Conservation (phyloP, 2,113 vertebrate species). For the Panthera tigris region DNA sequence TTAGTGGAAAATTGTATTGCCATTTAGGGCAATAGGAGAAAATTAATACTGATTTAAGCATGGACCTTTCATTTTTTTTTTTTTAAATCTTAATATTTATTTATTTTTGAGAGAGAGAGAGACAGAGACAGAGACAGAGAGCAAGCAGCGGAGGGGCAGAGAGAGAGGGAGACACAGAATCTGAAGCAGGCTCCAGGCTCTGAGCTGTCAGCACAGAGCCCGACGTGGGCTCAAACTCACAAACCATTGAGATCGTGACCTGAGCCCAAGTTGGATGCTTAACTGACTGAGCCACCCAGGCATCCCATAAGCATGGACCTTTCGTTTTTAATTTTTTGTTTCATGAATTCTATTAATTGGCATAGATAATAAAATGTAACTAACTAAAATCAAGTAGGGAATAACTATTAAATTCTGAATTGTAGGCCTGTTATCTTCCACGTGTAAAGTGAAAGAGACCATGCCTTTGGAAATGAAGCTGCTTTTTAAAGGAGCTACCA, state of each 20-base stretch:
- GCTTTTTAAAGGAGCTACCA: background rate
- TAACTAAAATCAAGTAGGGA: background rate
- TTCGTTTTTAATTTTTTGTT: background rate
- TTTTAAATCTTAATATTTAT: background rate
- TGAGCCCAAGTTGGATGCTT: no score
- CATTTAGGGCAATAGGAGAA: background rate
- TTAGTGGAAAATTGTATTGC: constrained; percentile 28
- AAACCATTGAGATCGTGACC: no score
- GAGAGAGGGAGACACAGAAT: no score
- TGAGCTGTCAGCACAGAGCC: no score
- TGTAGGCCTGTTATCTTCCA: background rate
- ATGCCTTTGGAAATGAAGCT: background rate
- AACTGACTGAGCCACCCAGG: no score
- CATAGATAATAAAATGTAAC: background rate
- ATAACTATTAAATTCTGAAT: background rate
- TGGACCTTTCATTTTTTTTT: background rate
- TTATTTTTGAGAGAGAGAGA: no score
- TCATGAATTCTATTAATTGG: constrained; percentile 26
- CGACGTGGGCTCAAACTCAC: no score
- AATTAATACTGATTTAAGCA: background rate
- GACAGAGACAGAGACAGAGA: no score
- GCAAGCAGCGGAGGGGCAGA: no score
- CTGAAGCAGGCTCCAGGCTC: no score
- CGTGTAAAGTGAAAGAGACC: background rate
- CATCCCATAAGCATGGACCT: background rate